phyloP scores from a whole-genome alignment of 2,113 vertebrate species.

The Sebastes schlegelii region DNA sequence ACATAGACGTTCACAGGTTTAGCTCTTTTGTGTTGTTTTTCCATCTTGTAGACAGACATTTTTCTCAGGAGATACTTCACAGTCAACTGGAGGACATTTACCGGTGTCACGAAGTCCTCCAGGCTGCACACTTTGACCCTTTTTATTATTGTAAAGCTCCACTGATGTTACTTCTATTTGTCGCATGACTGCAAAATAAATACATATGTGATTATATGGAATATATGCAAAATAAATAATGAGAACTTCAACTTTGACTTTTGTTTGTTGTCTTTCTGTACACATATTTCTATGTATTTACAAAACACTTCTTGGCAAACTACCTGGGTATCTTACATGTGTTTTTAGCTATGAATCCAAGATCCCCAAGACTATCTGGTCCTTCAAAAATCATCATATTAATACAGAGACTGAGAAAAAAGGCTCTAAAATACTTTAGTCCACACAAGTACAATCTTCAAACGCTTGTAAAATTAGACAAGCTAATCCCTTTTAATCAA shows the following conservation, averaged over 20 bases:
- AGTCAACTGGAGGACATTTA: neutral
- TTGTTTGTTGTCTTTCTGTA: constrained; percentile 8
- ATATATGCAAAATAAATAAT: constrained; percentile 37
- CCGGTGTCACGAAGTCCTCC: neutral
- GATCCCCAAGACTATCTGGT: no score
- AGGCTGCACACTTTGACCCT: neutral
- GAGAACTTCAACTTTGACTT: neutral
- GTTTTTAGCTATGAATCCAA: neutral
- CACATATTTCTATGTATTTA: neutral
- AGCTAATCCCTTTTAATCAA: no score
- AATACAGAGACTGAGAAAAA: neutral
- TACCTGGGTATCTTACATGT: neutral
- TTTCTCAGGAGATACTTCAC: neutral
- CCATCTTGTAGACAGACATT: neutral
- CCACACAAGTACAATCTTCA: no score
- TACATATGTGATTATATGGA: neutral
- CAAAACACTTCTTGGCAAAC: neutral
- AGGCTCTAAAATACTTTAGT: neutral
- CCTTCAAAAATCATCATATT: neutral
- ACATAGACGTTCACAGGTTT: neutral
- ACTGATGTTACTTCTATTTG: neutral
- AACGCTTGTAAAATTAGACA: no score
- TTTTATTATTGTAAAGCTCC: neutral
- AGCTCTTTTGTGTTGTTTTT: neutral
- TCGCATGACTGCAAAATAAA: neutral